A percentile compares a stretch with the other conserved stretches of the same genome.
Conservation (phyloP, 2,797 vertebrate genomes). For the Centroberyx gerrardi region DNA sequence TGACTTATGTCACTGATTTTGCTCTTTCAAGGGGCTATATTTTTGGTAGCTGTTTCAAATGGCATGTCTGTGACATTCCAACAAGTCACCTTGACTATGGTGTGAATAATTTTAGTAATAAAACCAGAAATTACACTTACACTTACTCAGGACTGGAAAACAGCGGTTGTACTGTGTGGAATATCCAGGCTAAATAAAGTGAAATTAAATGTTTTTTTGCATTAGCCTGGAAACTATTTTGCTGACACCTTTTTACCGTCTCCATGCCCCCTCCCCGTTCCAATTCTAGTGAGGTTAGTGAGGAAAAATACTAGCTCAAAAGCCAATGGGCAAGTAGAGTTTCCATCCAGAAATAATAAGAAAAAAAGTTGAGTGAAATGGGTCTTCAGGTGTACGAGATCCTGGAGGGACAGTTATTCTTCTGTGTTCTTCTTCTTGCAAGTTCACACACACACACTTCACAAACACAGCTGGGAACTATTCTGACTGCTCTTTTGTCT, state of each 20-base stretch:
- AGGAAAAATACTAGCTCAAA: conserved; percentile 25
- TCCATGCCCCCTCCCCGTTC: conserved; percentile 27
- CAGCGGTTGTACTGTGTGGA: conserved; percentile 56
- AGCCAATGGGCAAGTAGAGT: conserved; percentile 51
- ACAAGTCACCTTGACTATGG: conserved; percentile 79
- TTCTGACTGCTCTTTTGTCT: conserved; percentile 70
- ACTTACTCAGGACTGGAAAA: conserved; percentile 51
- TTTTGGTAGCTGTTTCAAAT: conserved; percentile 68
- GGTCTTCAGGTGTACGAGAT: conserved; percentile 59
- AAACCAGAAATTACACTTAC: conserved; percentile 60
- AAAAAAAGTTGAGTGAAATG: conserved; percentile 56
- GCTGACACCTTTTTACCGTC: conserved; percentile 60
- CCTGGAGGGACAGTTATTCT: conserved; percentile 52
- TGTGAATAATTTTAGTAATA: conserved; percentile 76
- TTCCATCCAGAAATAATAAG: conserved; percentile 65
- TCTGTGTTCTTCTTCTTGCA: conserved; percentile 39
- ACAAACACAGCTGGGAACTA: conserved; percentile 65
- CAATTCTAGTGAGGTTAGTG: conserved; percentile 29
- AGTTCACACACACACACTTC: conserved; percentile 56
- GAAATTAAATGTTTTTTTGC: conserved; percentile 59
- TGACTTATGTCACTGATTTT: conserved; percentile 75
- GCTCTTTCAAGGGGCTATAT: conserved; percentile 71
- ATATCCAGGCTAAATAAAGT: conserved; percentile 20
- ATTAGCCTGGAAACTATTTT: conserved; percentile 56
- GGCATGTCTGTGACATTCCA: conserved; percentile 72